phyloP scores from a whole-genome alignment of 2,797 vertebrate genomes.

The Crax fasciolata region DNA sequence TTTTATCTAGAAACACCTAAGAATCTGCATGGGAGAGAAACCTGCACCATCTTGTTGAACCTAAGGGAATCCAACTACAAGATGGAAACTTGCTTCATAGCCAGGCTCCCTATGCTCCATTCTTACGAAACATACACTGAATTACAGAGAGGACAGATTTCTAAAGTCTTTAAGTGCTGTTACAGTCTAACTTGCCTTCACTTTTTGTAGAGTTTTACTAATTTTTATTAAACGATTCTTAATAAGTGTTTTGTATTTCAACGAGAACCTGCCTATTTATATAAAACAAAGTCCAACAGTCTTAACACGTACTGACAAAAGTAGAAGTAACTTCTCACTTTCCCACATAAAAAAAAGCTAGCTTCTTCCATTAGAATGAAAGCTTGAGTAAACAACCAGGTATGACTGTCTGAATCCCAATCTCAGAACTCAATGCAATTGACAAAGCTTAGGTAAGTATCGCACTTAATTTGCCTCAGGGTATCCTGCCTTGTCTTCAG shows the following conservation, averaged over 20 bases:
- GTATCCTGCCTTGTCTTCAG: not conserved
- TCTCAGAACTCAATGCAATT: not conserved
- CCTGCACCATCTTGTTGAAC: not conserved
- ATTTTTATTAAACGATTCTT: not conserved
- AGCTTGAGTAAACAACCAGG: not conserved
- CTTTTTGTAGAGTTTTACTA: not conserved
- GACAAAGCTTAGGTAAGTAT: not conserved
- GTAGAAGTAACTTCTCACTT: not conserved
- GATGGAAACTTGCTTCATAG: not conserved
- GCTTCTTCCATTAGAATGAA: not conserved
- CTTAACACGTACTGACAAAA: not conserved
- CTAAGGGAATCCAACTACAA: not conserved
- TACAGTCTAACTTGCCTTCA: not conserved
- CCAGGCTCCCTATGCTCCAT: not conserved
- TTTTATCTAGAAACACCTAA: conserved; percentile 31
- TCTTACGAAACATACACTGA: not conserved
- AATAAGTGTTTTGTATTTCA: not conserved
- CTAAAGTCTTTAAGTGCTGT: not conserved
- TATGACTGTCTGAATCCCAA: not conserved
- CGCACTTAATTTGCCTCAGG: not conserved
- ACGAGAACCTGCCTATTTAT: not conserved
- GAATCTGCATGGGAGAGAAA: not conserved
- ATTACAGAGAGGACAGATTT: not conserved
- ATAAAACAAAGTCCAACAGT: not conserved
- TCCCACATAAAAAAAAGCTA: not conserved